Percentiles rank a stretch among this genome's conserved stretches.
phyloP scores from a whole-genome alignment of 2,888 invertebrate species.

The Eristalis intricaria region DNA sequence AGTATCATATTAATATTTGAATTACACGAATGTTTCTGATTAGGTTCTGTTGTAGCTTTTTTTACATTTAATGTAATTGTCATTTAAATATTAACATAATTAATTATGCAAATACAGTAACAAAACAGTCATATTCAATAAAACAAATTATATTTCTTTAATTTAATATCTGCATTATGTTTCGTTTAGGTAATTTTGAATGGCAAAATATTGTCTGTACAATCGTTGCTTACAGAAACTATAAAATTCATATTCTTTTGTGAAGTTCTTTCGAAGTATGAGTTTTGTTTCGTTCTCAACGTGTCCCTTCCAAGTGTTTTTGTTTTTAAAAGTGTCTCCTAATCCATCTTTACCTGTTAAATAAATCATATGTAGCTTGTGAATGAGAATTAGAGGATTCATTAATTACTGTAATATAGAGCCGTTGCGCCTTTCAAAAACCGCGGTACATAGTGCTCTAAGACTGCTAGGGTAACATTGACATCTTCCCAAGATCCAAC shows the following conservation, averaged over 20 bases:
- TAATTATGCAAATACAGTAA: too few relatives aligned
- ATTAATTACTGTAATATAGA: constrained; percentile 87
- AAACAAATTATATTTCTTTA: background rate
- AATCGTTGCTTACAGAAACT: constrained; percentile 78
- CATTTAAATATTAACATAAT: too few relatives aligned
- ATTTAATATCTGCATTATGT: too few relatives aligned
- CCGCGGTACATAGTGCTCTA: constrained; percentile 89
- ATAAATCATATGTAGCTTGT: constrained; percentile 3
- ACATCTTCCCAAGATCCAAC: constrained; percentile 93
- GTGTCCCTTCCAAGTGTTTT: constrained; percentile 75
- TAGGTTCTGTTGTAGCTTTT: too few relatives aligned
- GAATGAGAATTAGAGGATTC: constrained; percentile 75
- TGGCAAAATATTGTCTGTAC: constrained; percentile 77
- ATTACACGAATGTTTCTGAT: too few relatives aligned
- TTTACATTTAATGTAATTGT: too few relatives aligned
- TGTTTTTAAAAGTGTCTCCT: constrained; percentile 63
- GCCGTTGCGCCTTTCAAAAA: constrained; percentile 90
- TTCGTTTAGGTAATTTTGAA: constrained; percentile 55
- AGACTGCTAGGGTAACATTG: constrained; percentile 89
- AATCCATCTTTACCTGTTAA: constrained; percentile 19
- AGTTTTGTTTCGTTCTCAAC: constrained; percentile 73
- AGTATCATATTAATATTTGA: too few relatives aligned
- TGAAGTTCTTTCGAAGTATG: constrained; percentile 73
- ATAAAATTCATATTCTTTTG: constrained; percentile 76
- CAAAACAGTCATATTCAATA: too few relatives aligned